Conservation (phyloP, 2,113 vertebrate genomes). For the Pyrgilauda ruficollis region DNA sequence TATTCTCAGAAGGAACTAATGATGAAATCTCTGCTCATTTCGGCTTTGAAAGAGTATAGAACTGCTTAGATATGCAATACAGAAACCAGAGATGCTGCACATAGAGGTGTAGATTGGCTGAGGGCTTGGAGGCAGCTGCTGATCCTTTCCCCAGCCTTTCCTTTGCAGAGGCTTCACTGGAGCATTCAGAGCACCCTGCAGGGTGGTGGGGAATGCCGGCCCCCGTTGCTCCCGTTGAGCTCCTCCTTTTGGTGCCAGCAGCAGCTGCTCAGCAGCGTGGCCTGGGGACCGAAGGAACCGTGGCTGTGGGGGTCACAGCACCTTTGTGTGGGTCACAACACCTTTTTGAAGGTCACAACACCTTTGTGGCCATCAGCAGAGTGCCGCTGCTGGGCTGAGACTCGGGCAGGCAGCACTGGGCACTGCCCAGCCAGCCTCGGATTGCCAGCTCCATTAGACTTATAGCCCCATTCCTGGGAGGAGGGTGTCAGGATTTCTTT, state of each 20-base stretch:
- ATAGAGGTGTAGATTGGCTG: background rate
- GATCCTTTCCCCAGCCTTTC: background rate
- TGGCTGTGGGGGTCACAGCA: background rate
- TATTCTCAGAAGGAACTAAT: background rate
- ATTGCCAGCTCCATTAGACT: background rate
- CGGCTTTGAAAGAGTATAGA: background rate
- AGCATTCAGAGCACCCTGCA: rapidly evolving
- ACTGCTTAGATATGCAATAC: background rate
- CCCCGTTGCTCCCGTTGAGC: rapidly evolving
- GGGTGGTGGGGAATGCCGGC: background rate
- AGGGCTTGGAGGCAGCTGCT: background rate
- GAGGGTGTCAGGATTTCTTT: slow-evolving; percentile 4
- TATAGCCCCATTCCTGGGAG: background rate
- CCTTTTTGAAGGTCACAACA: too few species aligned
- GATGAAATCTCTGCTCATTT: background rate
- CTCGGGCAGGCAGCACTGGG: background rate
- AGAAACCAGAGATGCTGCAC: background rate
- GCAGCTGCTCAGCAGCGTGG: background rate
- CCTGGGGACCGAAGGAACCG: background rate
- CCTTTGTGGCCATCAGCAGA: background rate
- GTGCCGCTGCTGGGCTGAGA: background rate
- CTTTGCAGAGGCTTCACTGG: background rate
- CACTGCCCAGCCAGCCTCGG: background rate
- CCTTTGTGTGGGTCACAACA: background rate
- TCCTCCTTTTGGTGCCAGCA: background rate